These are phyloP conservation scores for Zaprionus bogoriensis DNA, from an alignment of 2,888 invertebrate genomes.

Conservation along the genomic window DNA sequence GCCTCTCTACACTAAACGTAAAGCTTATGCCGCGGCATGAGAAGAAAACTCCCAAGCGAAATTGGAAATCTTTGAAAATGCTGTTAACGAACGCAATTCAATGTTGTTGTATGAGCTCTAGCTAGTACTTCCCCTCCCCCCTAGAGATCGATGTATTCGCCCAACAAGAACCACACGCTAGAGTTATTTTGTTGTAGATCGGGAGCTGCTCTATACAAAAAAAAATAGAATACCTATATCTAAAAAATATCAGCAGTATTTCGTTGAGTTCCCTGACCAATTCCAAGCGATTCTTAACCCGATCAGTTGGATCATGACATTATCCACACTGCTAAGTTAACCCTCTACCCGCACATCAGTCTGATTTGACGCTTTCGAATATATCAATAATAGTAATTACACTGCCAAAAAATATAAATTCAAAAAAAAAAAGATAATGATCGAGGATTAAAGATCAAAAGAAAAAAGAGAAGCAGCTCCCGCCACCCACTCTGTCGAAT, in stretches of 20 bases:
- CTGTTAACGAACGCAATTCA: slow-evolving; percentile 46
- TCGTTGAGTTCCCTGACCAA: background rate
- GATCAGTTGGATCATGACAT: background rate
- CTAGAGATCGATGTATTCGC: background rate
- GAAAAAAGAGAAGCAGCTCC: slow-evolving; percentile 31
- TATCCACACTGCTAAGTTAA: no score
- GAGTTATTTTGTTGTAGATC: slow-evolving; percentile 33
- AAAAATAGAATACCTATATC: background rate
- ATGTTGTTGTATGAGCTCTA: slow-evolving; percentile 63
- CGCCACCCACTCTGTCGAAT: slow-evolving; percentile 27
- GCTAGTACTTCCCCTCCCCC: slow-evolving; percentile 8
- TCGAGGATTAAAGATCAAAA: no score
- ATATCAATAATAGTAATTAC: slow-evolving; percentile 55
- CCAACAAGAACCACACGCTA: background rate
- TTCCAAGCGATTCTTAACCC: background rate
- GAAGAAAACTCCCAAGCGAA: slow-evolving; percentile 23
- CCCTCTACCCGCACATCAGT: background rate
- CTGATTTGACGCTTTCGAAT: slow-evolving; percentile 11
- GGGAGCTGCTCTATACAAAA: slow-evolving; percentile 53
- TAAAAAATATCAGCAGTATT: slow-evolving; percentile 6
- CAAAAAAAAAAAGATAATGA: slow-evolving; percentile 13
- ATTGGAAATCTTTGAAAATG: slow-evolving; percentile 52
- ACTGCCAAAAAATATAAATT: slow-evolving; percentile 53
- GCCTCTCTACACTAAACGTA: slow-evolving; percentile 45
- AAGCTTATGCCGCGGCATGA: slow-evolving; percentile 20